Base-by-base conservation (phyloP, 2,113 vertebrate species). In the Seriola dumerili region DNA sequence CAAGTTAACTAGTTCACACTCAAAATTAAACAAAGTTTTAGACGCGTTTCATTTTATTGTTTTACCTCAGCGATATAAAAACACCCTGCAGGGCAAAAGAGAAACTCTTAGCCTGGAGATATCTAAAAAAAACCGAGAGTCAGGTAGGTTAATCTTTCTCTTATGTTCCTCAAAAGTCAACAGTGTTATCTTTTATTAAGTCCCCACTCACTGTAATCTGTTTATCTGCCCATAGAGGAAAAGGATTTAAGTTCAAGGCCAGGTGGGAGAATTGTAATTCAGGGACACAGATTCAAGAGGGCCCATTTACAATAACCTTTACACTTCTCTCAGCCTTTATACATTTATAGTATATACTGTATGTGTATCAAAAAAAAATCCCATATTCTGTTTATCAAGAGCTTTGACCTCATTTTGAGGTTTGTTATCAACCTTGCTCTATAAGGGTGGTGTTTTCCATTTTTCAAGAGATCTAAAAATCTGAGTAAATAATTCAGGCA, bases 171-270 rank as follows among this genome's bases (percentile, higher is more conserved):
- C 38, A 71, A 71, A 85, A 75, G 81, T 88, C 72, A 80, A 42
- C 76, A 73, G 65, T 73, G 76, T 88, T 86, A 88, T 86, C 89
- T 73, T 81, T 50, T 71, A 77, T 63, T 76, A 84, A 80, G 88
- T 76, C 64, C 78, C 78, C 29, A 84, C 72, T 81, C 77, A 58
- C 66, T 81, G 19, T 90, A 83, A 86, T 90, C 84, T 77, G 67
- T 83, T 83, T 85, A 85, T 86, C 80, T 81, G 50, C 9, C 76
- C 59, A 57, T 21, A 65, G 54, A 29, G 63, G 40, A 32, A 80
- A 62, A 63, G 64, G 59, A 78, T 90, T 88, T 82, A 69, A 71
- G 72, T 83, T 74, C 23, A 75, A 78, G 78, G 68, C 86, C 40
- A 74, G 62, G 64, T 68, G 29, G 11, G 32, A 25, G 70, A 81